phyloP scores from a whole-genome alignment of 2,797 vertebrate species.

The Pipistrellus pipistrellus region DNA sequence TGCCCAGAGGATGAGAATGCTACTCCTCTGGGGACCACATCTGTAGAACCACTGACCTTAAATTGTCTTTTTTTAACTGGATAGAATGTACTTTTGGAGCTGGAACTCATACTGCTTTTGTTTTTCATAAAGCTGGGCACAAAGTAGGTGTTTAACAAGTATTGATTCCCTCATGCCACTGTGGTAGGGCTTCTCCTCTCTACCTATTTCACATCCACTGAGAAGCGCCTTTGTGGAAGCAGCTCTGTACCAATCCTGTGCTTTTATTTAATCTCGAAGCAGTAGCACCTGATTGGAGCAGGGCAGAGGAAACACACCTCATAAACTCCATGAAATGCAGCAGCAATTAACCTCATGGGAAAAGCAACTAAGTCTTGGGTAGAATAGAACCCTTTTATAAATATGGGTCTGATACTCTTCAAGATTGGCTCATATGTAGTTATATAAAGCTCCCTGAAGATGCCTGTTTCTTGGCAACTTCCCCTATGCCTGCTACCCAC shows the following conservation, averaged over 20 bases:
- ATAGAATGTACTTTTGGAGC: not conserved
- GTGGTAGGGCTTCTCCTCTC: not conserved
- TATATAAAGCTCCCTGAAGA: constrained; percentile 13
- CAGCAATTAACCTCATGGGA: constrained; percentile 17
- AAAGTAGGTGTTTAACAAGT: not conserved
- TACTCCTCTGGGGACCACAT: not conserved
- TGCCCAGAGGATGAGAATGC: not conserved
- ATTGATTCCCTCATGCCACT: not conserved
- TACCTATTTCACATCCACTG: not conserved
- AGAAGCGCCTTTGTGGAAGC: not conserved
- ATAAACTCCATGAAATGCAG: constrained; percentile 43
- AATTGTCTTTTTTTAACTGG: not conserved
- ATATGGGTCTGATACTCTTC: not conserved
- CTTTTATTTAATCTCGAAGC: not conserved
- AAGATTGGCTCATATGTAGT: not conserved
- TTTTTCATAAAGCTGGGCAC: not conserved
- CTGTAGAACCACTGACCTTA: not conserved
- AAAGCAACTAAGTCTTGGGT: constrained; percentile 31
- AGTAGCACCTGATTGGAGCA: not conserved
- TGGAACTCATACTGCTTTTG: not conserved
- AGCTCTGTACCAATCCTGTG: not conserved
- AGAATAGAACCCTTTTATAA: not conserved
- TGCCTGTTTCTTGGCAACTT: not conserved
- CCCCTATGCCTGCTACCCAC: not conserved
- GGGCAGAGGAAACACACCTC: constrained; percentile 18